These are phyloP conservation scores for Fistularia commersonii DNA, from an alignment of 2,797 vertebrate species.

Conservation along the genomic window DNA sequence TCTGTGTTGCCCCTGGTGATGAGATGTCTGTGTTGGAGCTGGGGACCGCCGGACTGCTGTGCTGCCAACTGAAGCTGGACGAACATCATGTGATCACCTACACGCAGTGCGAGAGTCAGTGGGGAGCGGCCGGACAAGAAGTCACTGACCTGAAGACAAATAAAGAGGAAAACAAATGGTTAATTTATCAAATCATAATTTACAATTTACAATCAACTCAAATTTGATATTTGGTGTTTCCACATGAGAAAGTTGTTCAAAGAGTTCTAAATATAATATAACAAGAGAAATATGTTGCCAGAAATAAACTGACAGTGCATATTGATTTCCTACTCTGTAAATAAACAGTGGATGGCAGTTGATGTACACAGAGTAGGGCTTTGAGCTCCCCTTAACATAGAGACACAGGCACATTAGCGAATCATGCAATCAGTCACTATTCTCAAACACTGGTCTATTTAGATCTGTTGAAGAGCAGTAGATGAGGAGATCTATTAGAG, in stretches of 20 bases:
- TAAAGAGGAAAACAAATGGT: background rate
- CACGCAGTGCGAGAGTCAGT: conserved; percentile 89
- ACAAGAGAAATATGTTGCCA: background rate
- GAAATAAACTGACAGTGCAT: conserved; percentile 4
- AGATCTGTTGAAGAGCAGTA: conserved; percentile 31
- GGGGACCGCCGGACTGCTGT: conserved; percentile 82
- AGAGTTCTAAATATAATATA: background rate
- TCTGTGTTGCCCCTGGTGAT: conserved; percentile 80
- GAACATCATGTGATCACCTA: conserved; percentile 96
- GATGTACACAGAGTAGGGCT: conserved; percentile 32
- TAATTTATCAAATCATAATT: background rate
- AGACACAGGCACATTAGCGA: conserved; percentile 47
- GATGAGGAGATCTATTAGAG: conserved; percentile 53
- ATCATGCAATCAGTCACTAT: conserved; percentile 54
- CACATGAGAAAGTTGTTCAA: background rate
- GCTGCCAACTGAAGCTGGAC: conserved; percentile 91
- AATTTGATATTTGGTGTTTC: background rate
- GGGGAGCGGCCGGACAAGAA: conserved; percentile 93
- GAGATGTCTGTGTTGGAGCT: conserved; percentile 87
- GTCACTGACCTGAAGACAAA: conserved; percentile 85
- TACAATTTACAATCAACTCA: background rate
- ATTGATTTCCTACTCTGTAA: conserved; percentile 25
- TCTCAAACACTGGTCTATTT: conserved; percentile 57
- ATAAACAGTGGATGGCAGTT: conserved; percentile 30
- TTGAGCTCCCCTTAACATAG: conserved; percentile 22